Conservation (phyloP, 2,113 vertebrate species). For the Oreotrochilus melanogaster region DNA sequence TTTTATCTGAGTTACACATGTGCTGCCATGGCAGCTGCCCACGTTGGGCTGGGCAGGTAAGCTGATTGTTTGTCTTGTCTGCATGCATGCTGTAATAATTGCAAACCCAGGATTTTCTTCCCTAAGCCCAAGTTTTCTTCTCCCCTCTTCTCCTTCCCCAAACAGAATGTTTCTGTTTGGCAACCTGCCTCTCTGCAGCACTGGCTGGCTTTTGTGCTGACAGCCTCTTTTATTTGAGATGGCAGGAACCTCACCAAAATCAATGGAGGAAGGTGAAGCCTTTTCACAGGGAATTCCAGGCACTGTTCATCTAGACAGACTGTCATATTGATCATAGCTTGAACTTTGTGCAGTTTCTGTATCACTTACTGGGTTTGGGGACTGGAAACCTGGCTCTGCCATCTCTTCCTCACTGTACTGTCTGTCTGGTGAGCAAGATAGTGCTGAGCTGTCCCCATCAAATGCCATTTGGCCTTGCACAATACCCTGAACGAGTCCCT, state of each 20-base stretch:
- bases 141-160: not conserved
- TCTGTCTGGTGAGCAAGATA: not conserved
- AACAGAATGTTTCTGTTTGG: not conserved
- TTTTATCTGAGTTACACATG: not conserved
- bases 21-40: not conserved
- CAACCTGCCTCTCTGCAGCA: constrained; percentile 6
- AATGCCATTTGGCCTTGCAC: not conserved
- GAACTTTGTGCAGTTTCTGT: not conserved
- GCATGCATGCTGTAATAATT: not conserved
- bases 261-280: not conserved
- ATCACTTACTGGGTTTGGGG: not conserved
- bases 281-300: not conserved
- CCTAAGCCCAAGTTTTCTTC: not conserved
- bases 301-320: not conserved
- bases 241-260: constrained; percentile 16
- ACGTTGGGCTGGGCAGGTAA: not conserved
- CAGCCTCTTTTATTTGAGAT: constrained; percentile 15
- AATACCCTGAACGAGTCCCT: not conserved
- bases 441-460: not conserved
- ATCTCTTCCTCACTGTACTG: not conserved
- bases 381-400: not conserved
- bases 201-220: not conserved
- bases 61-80: not conserved
- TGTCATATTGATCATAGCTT: not conserved
- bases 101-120: not conserved